Conservation (phyloP, 2,797 vertebrate species). For the Otus scops region DNA sequence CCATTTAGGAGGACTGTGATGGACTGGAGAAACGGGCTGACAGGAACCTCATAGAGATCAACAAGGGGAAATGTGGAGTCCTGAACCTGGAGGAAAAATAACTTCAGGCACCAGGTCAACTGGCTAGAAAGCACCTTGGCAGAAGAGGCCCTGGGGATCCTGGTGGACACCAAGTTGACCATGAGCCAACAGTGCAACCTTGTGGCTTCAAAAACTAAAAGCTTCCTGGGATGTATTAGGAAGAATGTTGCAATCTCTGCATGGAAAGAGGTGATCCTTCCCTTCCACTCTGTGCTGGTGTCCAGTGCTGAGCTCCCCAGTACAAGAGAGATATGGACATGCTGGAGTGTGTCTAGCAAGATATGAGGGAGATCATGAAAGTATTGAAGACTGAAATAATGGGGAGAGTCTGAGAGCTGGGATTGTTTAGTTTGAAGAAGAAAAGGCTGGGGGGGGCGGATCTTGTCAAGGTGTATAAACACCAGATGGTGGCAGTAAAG, state of each 20-base stretch:
- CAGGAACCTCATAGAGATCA: neutral
- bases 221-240: neutral
- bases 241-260: neutral
- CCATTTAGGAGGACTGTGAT: neutral
- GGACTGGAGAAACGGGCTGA: neutral
- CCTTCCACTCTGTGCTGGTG: neutral
- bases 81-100: neutral
- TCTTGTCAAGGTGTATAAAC: neutral
- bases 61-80: accelerated
- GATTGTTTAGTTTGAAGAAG: neutral
- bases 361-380: neutral
- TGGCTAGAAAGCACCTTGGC: neutral
- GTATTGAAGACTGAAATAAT: neutral
- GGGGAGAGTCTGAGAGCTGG: neutral
- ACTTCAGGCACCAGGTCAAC: neutral
- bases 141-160: neutral
- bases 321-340: accelerated
- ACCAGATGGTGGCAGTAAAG: neutral
- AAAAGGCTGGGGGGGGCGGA: neutral
- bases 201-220: neutral
- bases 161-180: neutral
- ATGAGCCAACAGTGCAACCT: neutral
- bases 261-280: neutral
- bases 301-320: neutral
- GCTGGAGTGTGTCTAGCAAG: neutral